Evolutionary conservation across 2,797 vertebrate species (phyloP).

Genomic region (Sebastes umbrosus): DNA sequence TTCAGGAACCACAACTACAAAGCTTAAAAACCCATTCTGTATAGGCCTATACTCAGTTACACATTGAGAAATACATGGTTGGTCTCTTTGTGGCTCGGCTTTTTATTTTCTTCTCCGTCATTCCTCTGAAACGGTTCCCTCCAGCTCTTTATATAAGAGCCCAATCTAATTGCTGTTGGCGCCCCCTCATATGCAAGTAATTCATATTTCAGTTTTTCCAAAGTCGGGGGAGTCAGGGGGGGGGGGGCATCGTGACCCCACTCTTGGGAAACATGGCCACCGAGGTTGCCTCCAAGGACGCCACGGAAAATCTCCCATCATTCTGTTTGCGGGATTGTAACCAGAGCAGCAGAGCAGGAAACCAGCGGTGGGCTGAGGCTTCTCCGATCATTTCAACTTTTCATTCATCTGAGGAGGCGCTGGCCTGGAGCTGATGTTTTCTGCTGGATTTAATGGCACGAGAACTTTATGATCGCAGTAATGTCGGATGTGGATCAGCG

Average conservation of each 20-base stretch:
- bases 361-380: conserved; percentile 47
- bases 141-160: conserved; percentile 40
- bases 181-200: conserved; percentile 51
- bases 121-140: conserved; percentile 13
- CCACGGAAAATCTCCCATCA: conserved; percentile 69
- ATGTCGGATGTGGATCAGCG: conserved; percentile 26
- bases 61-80: background rate
- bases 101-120: conserved; percentile 19
- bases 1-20: background rate
- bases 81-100: background rate
- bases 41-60: background rate
- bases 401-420: conserved; percentile 36
- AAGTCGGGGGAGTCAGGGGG: background rate
- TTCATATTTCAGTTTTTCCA: conserved; percentile 63
- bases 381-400: conserved; percentile 32
- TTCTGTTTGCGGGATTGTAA: conserved; percentile 45
- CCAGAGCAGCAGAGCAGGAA: conserved; percentile 43
- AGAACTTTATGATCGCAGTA: conserved; percentile 24
- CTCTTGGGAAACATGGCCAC: conserved; percentile 55
- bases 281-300: conserved; percentile 54
- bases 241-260: conserved; percentile 40
- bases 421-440: conserved; percentile 15
- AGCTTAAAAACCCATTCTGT: background rate
- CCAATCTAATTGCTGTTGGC: conserved; percentile 55
- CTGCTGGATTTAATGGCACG: conserved; percentile 28